Evolutionary conservation across 2,797 vertebrate species (phyloP), one percentile per base, ranked within the genome.

Genomic region (Ficedula albicollis): DNA sequence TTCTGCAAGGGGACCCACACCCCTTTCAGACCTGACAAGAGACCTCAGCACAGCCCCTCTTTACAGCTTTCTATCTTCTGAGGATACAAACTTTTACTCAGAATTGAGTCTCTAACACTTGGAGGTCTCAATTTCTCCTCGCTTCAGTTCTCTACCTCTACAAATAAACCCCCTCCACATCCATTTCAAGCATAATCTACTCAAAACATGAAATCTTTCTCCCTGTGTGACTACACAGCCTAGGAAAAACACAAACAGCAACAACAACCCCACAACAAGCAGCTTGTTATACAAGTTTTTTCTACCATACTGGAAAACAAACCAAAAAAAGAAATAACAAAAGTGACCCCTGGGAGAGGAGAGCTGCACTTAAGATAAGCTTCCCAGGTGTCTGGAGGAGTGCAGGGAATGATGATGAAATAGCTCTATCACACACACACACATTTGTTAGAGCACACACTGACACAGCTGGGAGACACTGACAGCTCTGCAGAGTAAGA

Each of bases 401-500:
- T 67, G 54, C 63, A 74, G 62, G 56, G 86, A 93, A 97, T 43
- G 73, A 90, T 78, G 94, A 94, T 78, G 81, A 88, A 96, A 90
- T 41, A 80, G 78, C 72, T 93, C 0, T 87, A 87, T 84, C 91
- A 90, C n/a, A 83, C 1, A 67, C 4, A 80, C 49, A 58, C 81
- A 77, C 89, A 87, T 94, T 94, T 94, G 75, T 95, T 89, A 80
- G 78, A 92, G 89, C 86, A 64, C 48, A 80, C 18, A 84, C 64
- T 67, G 84, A 85, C 84, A 66, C 87, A 92, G 87, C 90, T 92
- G 64, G 72, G 84, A 93, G 54, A 92, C 58, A 83, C 36, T 89
- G 92, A 90, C 90, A 93, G 87, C 84, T 94, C 79, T 75, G 79
- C 76, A 72, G 89, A 96, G 72, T 59, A 84, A 95, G 93, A 89